Evolutionary conservation across 2,888 invertebrate species (phyloP).

Genomic region (Callyntrura guangdongensis): DNA sequence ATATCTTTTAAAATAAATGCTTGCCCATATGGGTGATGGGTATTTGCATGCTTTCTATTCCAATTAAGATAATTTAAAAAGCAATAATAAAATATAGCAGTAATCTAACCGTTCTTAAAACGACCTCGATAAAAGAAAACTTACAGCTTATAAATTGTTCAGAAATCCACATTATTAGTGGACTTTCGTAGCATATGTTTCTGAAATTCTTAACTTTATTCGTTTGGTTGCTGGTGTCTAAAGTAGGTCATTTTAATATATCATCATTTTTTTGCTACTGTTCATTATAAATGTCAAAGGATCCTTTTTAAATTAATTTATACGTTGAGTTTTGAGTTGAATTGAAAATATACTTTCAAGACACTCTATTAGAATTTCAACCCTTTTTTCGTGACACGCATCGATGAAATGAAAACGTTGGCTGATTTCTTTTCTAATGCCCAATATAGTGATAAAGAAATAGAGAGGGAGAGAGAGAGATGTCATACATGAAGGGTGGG

Average conservation of each 20-base stretch:
- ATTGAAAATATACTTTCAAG: background rate
- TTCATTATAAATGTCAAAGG: background rate
- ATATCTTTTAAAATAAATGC: no score
- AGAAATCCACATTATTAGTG: no score
- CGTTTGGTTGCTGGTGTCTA: background rate
- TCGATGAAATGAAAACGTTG: background rate
- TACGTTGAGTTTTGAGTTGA: background rate
- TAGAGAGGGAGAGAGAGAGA: background rate
- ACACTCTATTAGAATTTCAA: conserved; percentile 36
- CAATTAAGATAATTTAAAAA: no score
- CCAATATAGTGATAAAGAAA: no score
- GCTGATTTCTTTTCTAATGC: background rate
- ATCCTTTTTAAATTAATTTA: conserved; percentile 29
- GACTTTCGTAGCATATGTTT: no score
- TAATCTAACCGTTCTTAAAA: no score
- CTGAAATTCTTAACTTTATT: background rate
- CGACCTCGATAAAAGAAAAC: no score
- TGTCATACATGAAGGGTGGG: background rate
- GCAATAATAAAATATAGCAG: no score
- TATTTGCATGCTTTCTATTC: no score
- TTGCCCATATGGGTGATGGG: no score
- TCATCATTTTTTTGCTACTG: conserved; percentile 5
- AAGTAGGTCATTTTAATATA: conserved; percentile 36
- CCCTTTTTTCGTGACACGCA: conserved; percentile 29
- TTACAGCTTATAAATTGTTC: no score